Percentiles rank a stretch among this genome's conserved stretches.
phyloP scores from a whole-genome alignment of 1,140 invertebrate species.

The Drosophila repleta region DNA sequence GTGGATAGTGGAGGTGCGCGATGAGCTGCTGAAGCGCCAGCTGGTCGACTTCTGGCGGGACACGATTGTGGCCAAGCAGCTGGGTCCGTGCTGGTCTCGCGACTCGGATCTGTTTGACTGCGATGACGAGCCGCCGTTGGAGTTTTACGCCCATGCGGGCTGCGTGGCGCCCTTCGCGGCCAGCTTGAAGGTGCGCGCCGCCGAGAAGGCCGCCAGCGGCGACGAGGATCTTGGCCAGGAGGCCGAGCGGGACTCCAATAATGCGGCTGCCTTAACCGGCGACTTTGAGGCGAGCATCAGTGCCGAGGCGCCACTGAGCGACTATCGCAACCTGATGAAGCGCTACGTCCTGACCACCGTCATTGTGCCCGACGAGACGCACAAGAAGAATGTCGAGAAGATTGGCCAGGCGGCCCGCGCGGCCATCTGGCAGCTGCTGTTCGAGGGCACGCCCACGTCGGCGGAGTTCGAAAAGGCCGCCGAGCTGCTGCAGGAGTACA shows the following conservation, averaged over 20 bases:
- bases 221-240: neutral
- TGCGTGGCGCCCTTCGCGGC: slow-evolving; percentile 70
- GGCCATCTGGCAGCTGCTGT: slow-evolving; percentile 61
- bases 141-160: slow-evolving; percentile 73
- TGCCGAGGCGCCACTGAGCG: slow-evolving; percentile 35
- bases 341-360: slow-evolving; percentile 52
- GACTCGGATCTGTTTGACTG: slow-evolving; percentile 73
- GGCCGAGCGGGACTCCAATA: slow-evolving; percentile 17
- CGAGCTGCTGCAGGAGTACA: slow-evolving; percentile 61
- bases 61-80: slow-evolving; percentile 54
- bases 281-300: slow-evolving; percentile 54
- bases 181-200: slow-evolving; percentile 53
- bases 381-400: slow-evolving; percentile 49
- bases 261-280: slow-evolving; percentile 43
- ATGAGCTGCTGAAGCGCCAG: slow-evolving; percentile 61
- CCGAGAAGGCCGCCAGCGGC: slow-evolving; percentile 3
- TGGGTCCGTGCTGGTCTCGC: slow-evolving; percentile 73
- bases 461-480: slow-evolving; percentile 51
- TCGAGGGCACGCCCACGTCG: slow-evolving; percentile 38
- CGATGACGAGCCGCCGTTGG: slow-evolving; percentile 56
- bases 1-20: slow-evolving; percentile 69
- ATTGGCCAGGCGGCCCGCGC: slow-evolving; percentile 41
- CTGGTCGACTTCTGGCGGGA: slow-evolving; percentile 72
- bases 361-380: slow-evolving; percentile 50
- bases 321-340: slow-evolving; percentile 62